Base-by-base conservation (phyloP, 2,113 vertebrate genomes). In the Albula glossodonta region DNA sequence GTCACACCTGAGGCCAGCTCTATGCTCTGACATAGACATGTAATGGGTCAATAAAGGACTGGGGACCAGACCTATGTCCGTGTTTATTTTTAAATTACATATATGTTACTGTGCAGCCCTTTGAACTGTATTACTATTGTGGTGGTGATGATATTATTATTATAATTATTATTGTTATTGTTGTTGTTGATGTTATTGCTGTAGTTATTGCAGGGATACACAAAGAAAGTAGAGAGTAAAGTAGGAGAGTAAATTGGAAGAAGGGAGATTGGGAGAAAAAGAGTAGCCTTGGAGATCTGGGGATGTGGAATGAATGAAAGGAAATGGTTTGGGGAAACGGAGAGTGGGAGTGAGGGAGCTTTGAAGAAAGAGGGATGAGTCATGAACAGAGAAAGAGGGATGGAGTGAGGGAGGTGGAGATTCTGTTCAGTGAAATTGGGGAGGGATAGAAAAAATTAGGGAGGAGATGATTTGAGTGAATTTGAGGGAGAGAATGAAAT, bases 11-110 rank as follows among this genome's bases (percentile, higher is more conserved):
- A 85, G 51, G 25, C 51, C 80, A 2, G 3, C 83, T 86, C 87
- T 12, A 8, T n/a, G 82, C 19, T n/a, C 6, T 79, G 56, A 41
- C 74, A 70, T 60, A 80, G 83, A 89, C 57, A 88, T 85, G 13
- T 15, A 49, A 81, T 1, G 81, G 60, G 84, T n/a, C 12, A 70
- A 31, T 2, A 74, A n/a, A 74, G 70, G 2, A 9, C 7, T 7
- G 53, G 53, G 53, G 53, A 12, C 7, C 53, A 56, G 53, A 52
- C 31, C 31, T 41, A 41, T 41, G 31, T 41, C 31, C 31, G 1
- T 1, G 0, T 41, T 1, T 41, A 41, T 0, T 41, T 41, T 41
- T 41, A 41, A 41, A 41, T 41, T 41, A 41, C 31, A 41, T 41
- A 41, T 41, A 1, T 41, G 31, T 41, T 41, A 41, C 31, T 41